Conservation (phyloP, 2,797 vertebrate species). For the Cynodonichthys magdalenae region DNA sequence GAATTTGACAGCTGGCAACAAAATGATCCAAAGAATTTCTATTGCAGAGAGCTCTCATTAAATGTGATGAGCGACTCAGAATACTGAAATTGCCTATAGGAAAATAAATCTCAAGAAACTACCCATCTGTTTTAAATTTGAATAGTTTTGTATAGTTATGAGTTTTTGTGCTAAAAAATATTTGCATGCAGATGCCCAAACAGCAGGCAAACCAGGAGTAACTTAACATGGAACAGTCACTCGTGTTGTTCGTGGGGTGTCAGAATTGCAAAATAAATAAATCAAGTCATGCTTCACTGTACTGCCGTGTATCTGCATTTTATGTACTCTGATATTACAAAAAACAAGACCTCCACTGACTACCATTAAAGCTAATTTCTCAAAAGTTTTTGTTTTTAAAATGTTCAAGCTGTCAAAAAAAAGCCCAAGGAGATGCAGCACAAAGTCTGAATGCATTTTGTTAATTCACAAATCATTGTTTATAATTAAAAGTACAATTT, state of each 20-base stretch:
- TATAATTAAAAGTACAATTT: too few relatives aligned
- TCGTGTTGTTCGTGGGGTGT: background rate
- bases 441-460: too few relatives aligned
- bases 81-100: conserved; percentile 64
- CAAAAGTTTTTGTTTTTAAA: background rate
- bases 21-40: conserved; percentile 55
- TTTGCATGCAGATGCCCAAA: background rate
- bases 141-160: background rate
- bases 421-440: too few relatives aligned
- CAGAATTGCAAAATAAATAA: background rate
- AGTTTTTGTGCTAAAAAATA: background rate
- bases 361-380: background rate
- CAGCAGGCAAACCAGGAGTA: background rate
- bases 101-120: conserved; percentile 55
- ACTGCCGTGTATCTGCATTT: background rate
- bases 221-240: background rate
- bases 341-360: background rate
- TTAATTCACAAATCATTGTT: too few relatives aligned
- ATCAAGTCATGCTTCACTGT: background rate
- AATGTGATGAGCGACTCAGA: conserved; percentile 45
- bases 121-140: background rate
- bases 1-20: conserved; percentile 63
- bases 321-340: background rate
- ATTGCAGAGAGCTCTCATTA: conserved; percentile 46
- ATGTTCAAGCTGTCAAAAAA: background rate